Evolutionary conservation across 1,140 invertebrate species (phyloP).

Genomic region (Drosophila serrata): DNA sequence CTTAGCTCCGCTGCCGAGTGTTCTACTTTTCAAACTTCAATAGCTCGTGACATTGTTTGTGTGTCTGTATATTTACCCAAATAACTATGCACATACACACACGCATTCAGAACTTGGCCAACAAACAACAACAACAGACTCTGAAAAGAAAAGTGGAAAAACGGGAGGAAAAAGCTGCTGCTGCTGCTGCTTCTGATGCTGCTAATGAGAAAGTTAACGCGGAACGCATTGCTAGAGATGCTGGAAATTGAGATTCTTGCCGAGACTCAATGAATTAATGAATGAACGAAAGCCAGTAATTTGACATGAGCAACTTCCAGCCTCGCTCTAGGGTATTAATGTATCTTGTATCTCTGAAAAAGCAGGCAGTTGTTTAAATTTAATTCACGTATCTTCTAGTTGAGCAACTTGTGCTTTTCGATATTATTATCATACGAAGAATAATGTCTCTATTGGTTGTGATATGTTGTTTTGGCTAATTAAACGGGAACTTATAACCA

Average conservation of each 20-base stretch:
- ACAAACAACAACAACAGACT: conserved; percentile 17
- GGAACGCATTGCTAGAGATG: conserved; percentile 31
- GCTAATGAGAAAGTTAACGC: conserved; percentile 51
- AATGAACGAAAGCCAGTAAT: conserved; percentile 51
- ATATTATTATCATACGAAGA: background rate
- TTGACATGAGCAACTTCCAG: conserved; percentile 25
- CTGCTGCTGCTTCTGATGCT: conserved; percentile 19
- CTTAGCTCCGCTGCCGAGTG: conserved; percentile 60
- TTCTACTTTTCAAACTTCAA: conserved; percentile 79
- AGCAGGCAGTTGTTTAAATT: background rate
- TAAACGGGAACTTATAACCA: background rate
- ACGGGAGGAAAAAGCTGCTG: background rate
- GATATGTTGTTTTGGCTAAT: background rate
- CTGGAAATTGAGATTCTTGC: conserved; percentile 39
- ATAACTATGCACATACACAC: conserved; percentile 28
- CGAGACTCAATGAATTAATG: conserved; percentile 48
- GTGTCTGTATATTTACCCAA: conserved; percentile 34
- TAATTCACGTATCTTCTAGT: conserved; percentile 1
- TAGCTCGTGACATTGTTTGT: conserved; percentile 81
- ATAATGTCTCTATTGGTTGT: background rate
- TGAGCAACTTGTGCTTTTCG: conserved; percentile 1
- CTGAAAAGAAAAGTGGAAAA: conserved; percentile 71
- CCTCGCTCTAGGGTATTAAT: conserved; percentile 16
- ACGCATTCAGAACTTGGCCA: conserved; percentile 31
- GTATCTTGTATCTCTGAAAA: conserved; percentile 16